Percentiles rank a stretch among this genome's conserved stretches.
These are phyloP conservation scores for Thumatha senex DNA, from an alignment of 2,888 invertebrate genomes.

Conservation along the genomic window DNA sequence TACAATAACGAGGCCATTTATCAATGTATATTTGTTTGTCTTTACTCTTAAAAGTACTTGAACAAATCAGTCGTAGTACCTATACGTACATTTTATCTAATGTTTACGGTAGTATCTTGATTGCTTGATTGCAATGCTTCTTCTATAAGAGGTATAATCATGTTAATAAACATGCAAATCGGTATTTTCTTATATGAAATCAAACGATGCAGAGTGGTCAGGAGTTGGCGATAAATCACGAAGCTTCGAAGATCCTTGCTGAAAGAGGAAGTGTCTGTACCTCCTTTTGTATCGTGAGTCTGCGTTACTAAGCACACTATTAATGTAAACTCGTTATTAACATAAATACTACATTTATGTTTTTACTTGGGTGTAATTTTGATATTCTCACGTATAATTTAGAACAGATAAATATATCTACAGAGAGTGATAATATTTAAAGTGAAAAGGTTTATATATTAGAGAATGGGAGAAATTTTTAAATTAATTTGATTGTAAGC, in stretches of 20 bases:
- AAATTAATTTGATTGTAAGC: too few species aligned
- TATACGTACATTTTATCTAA: slow-evolving; percentile 20
- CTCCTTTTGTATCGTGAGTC: slow-evolving; percentile 51
- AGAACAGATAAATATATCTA: too few species aligned
- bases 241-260: slow-evolving; percentile 46
- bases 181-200: slow-evolving; percentile 32
- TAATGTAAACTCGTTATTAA: slow-evolving; percentile 47
- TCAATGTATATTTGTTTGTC: slow-evolving; percentile 76
- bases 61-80: slow-evolving; percentile 35
- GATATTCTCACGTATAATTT: not conserved
- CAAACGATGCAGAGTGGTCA: slow-evolving; percentile 25
- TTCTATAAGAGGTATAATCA: slow-evolving; percentile 34
- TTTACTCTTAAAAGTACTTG: slow-evolving; percentile 57
- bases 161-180: slow-evolving; percentile 35
- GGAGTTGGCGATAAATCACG: slow-evolving; percentile 46
- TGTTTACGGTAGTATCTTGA: slow-evolving; percentile 30
- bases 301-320: slow-evolving; percentile 47
- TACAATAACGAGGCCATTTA: slow-evolving; percentile 81
- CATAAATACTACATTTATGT: slow-evolving; percentile 46
- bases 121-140: slow-evolving; percentile 28
- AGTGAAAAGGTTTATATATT: too few species aligned
- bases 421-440: too few species aligned
- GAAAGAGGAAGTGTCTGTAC: slow-evolving; percentile 48
- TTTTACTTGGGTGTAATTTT: slow-evolving; percentile 37
- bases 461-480: too few species aligned